Base-by-base conservation (phyloP, 2,113 vertebrate species). In the Cavia aperea region DNA sequence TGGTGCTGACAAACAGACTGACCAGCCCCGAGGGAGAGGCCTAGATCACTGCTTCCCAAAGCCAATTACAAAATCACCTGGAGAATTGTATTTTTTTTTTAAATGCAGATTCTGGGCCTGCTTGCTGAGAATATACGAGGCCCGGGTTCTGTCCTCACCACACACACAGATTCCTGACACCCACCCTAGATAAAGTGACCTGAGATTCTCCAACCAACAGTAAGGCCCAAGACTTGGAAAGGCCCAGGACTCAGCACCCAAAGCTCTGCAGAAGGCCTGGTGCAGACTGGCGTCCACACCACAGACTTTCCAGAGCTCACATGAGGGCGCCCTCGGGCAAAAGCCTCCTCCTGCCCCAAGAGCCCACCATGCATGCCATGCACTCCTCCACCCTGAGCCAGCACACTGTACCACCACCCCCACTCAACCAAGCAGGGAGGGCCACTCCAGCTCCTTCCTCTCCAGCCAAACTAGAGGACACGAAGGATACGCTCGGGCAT, bases 401-500 rank as follows among this genome's bases (percentile, higher is more conserved):
- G 18, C 46, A 56, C 13, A 7, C 58, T 14, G 36, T 63, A 39
- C 16, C 9, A 21, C 1, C 4, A 60, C 33, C 60, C 63, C 70
- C 26, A 29, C 33, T 70, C 7, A 4, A 51, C 51, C 23, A 3
- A 26, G 39, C 13, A 68, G 36, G 46, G 58, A 63, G 12, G 26
- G 49, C 31, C 54, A 56, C 65, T 13, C 60, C 36, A 19, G 81
- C 46, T 46, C 86, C 11, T 26, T 62, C 83, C 72, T 75, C 60
- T n/a, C 26, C 31, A 63, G 26, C 19, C 70, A 85, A 29, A 60
- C 39, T 1, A 1, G 5, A 1, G 1, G 0, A 66, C 58, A 65
- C 93, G 51, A 97, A 99, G 99, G 99, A 99, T 99, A 99, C 99
- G 97, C 97, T 39, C 93, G 97, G 89, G 99, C 99, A 0, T 99